Evolutionary conservation across 1,140 invertebrate genomes (phyloP).

Genomic region (Sinonovacula constricta): DNA sequence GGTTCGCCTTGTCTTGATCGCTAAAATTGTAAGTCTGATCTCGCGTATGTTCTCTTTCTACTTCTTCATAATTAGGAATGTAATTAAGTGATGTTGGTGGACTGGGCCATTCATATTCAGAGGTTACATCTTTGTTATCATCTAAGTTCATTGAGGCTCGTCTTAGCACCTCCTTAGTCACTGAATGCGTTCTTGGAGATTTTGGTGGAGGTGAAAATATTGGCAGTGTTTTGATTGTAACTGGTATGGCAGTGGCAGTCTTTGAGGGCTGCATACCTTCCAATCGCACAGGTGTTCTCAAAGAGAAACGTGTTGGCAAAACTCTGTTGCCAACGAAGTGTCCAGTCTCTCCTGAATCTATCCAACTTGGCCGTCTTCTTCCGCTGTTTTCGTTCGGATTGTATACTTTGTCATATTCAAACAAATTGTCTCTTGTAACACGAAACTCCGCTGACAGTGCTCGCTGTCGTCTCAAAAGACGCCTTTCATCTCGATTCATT

Average conservation of each 20-base stretch:
- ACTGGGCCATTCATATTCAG: no score
- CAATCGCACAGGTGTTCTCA: slow-evolving; percentile 25
- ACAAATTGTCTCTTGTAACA: slow-evolving; percentile 11
- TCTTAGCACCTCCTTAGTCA: slow-evolving; percentile 9
- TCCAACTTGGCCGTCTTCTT: not conserved
- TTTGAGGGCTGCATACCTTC: slow-evolving; percentile 14
- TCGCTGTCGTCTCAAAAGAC: slow-evolving; percentile 12
- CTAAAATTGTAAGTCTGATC: no score
- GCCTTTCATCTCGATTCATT: slow-evolving; percentile 14
- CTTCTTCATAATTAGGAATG: slow-evolving; percentile 17
- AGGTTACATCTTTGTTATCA: no score
- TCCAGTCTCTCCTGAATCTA: slow-evolving; percentile 23
- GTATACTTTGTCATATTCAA: not conserved
- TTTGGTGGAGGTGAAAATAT: slow-evolving; percentile 20
- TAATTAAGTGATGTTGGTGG: no score
- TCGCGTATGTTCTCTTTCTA: not conserved
- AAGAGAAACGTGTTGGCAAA: slow-evolving; percentile 29
- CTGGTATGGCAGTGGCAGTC: slow-evolving; percentile 22
- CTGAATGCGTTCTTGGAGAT: slow-evolving; percentile 37
- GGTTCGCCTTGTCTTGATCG: slow-evolving; percentile 3
- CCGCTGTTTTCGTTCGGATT: not conserved
- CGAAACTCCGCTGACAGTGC: slow-evolving; percentile 34
- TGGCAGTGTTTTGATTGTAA: not conserved
- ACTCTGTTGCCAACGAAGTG: slow-evolving; percentile 23
- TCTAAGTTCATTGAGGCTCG: not conserved